phyloP scores from a whole-genome alignment of 2,888 invertebrate species.

The Trachelus iudaicus region DNA sequence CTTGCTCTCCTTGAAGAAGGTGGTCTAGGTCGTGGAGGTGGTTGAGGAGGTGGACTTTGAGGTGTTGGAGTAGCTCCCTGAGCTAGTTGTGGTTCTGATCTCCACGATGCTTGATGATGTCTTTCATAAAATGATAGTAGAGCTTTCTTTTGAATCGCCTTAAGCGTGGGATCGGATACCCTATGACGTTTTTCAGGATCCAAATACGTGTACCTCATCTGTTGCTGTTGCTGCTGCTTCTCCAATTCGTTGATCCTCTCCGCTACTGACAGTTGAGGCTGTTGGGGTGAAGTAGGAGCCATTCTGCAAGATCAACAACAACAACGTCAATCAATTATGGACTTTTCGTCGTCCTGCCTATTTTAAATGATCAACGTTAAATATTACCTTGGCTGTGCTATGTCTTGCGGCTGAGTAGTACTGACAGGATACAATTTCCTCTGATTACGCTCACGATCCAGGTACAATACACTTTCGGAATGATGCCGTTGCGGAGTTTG shows the following conservation, averaged over 20 bases:
- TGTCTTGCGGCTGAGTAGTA: conserved; percentile 70
- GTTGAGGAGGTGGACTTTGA: conserved; percentile 55
- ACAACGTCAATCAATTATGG: conserved; percentile 7
- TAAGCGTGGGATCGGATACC: conserved; percentile 78
- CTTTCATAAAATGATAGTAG: conserved; percentile 83
- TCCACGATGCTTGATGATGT: conserved; percentile 70
- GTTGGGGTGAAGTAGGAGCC: conserved; percentile 54
- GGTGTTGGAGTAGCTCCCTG: conserved; percentile 46
- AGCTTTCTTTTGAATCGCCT: conserved; percentile 86
- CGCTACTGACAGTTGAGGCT: conserved; percentile 68
- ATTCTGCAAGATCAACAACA: conserved; percentile 32
- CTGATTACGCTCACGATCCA: conserved; percentile 70
- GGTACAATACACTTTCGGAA: conserved; percentile 80
- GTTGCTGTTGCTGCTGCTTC: conserved; percentile 64
- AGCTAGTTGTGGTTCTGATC: conserved; percentile 71
- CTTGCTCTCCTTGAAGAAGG: conserved; percentile 72
- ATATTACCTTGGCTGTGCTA: conserved; percentile 10
- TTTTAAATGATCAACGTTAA: conserved; percentile 75
- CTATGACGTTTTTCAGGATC: conserved; percentile 80
- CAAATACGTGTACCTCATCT: conserved; percentile 74
- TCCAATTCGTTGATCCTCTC: conserved; percentile 69
- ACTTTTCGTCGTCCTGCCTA: conserved; percentile 71
- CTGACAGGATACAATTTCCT: conserved; percentile 77
- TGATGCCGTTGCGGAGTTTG: conserved; percentile 82
- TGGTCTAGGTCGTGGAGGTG: conserved; percentile 66